Percentiles rank a stretch among this genome's conserved stretches.
Conservation (phyloP, 2,888 invertebrate species). For the Artemia sinica region DNA sequence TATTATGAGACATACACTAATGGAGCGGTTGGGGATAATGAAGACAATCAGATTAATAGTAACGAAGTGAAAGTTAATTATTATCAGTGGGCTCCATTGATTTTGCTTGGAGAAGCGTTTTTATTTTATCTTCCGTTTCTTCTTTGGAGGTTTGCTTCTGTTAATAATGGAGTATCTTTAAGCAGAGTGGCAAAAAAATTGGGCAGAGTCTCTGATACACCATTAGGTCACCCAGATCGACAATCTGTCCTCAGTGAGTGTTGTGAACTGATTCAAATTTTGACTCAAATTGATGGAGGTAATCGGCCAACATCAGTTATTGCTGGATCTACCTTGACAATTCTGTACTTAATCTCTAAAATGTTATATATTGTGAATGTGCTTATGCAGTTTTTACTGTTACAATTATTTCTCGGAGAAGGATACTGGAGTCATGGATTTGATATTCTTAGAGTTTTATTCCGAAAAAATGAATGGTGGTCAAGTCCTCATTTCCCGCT, state of each 20-base stretch:
- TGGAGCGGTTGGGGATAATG: conserved; percentile 19
- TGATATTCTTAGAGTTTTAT: conserved; percentile 28
- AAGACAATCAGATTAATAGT: conserved; percentile 24
- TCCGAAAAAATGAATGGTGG: conserved; percentile 30
- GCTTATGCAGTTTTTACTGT: conserved; percentile 31
- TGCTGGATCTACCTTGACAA: conserved; percentile 28
- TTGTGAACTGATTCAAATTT: conserved; percentile 29
- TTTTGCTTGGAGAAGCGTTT: conserved; percentile 31
- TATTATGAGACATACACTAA: conserved; percentile 29
- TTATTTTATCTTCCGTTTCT: conserved; percentile 33
- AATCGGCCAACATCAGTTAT: conserved; percentile 18
- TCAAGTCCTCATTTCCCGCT: conserved; percentile 33
- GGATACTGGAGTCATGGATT: conserved; percentile 29
- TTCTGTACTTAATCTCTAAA: conserved; percentile 32
- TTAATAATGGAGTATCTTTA: conserved; percentile 29
- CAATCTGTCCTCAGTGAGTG: conserved; percentile 29
- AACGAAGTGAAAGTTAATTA: conserved; percentile 28
- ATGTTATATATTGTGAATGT: conserved; percentile 32
- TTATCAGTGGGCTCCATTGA: conserved; percentile 32
- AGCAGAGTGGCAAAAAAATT: conserved; percentile 29
- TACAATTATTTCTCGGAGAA: conserved; percentile 32
- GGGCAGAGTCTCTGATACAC: conserved; percentile 28
- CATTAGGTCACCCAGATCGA: conserved; percentile 29
- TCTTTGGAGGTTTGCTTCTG: conserved; percentile 31
- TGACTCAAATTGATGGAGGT: conserved; percentile 29